A percentile compares a stretch with the other conserved stretches of the same genome.
Evolutionary conservation across 2,888 invertebrate genomes (phyloP).

Genomic region (Microctonus aethiopoides): DNA sequence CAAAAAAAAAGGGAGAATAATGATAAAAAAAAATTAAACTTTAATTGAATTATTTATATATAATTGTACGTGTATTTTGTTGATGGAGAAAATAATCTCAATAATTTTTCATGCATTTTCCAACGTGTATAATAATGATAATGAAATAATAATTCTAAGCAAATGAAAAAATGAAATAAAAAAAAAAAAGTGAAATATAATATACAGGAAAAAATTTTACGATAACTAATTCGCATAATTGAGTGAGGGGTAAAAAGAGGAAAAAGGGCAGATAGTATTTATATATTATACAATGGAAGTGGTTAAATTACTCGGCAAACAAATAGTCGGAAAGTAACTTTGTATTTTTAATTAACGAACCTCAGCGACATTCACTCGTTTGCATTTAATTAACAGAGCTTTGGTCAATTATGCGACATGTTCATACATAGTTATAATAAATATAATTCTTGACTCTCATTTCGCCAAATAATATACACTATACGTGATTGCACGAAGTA

Average conservation of each 20-base stretch:
- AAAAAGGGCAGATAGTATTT: background rate
- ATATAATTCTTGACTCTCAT: background rate
- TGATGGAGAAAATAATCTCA: background rate
- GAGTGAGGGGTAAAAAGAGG: background rate
- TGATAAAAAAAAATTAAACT: too few species aligned
- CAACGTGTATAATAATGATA: background rate
- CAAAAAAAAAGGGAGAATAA: background rate
- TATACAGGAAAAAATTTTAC: background rate
- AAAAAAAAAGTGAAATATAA: background rate
- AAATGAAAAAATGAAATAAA: background rate
- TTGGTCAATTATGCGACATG: background rate
- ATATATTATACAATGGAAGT: background rate
- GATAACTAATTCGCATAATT: background rate
- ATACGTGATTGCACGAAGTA: background rate
- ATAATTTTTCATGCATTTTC: background rate
- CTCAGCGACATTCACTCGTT: slow-evolving; percentile 1
- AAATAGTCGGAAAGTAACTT: background rate
- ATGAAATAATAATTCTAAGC: background rate
- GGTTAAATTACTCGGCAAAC: background rate
- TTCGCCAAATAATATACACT: background rate
- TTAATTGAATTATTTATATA: too few species aligned
- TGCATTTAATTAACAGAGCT: background rate
- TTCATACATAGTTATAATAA: background rate
- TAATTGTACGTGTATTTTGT: background rate
- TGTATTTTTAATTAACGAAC: slow-evolving; percentile 3